These are phyloP conservation scores for Ammodytes marinus DNA, from an alignment of 2,113 vertebrate genomes.

Conservation along the genomic window DNA sequence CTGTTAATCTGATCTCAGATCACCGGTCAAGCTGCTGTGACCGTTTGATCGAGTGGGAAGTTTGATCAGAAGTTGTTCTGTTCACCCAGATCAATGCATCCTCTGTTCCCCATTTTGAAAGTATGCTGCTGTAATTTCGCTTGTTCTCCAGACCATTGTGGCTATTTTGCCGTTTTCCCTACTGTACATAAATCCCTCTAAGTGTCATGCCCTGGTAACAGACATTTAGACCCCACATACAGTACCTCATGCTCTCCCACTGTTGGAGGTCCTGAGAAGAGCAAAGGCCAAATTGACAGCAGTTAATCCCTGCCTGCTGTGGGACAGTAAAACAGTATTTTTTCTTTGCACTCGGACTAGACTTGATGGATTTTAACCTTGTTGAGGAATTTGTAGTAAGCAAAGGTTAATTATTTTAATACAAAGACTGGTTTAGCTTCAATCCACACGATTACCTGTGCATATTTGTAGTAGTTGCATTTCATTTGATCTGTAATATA, in stretches of 20 bases:
- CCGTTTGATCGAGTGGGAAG: background rate
- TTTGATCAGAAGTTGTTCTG: background rate
- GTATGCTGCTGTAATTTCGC: background rate
- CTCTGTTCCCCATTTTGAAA: constrained; percentile 5
- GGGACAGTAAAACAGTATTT: constrained; percentile 37
- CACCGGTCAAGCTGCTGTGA: constrained; percentile 11
- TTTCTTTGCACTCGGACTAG: background rate
- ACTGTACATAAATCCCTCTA: background rate
- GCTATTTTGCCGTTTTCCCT: background rate
- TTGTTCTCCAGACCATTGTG: constrained; percentile 1
- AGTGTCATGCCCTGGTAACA: background rate
- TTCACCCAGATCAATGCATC: background rate
- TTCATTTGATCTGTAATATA: background rate
- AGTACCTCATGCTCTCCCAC: constrained; percentile 25
- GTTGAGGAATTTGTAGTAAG: constrained; percentile 30
- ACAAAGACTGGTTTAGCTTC: constrained; percentile 4
- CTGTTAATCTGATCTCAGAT: constrained; percentile 26
- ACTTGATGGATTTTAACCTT: constrained; percentile 14
- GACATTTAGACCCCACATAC: constrained; percentile 10
- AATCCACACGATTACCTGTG: background rate
- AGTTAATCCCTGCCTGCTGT: constrained; percentile 46
- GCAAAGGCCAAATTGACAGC: constrained; percentile 47
- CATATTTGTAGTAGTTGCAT: background rate
- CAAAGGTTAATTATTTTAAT: constrained; percentile 51
- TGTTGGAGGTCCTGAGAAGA: constrained; percentile 14